These are phyloP conservation scores for Eupristina koningsbergeri DNA, from an alignment of 1,140 invertebrate genomes.

Conservation along the genomic window DNA sequence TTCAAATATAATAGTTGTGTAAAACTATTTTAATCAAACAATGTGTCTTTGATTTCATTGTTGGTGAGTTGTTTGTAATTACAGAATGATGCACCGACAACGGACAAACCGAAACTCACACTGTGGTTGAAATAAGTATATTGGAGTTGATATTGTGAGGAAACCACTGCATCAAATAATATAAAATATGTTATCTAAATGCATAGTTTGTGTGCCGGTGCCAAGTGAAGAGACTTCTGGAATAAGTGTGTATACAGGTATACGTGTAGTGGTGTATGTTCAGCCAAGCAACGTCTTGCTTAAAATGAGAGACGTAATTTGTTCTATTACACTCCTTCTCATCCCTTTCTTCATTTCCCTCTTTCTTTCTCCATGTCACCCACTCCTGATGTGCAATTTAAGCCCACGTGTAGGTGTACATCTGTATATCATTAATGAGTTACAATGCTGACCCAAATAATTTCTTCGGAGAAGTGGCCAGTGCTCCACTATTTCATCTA, in stretches of 20 bases:
- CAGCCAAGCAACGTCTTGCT: background rate
- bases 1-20: too few species aligned
- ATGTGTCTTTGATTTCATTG: too few species aligned
- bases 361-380: background rate
- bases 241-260: background rate
- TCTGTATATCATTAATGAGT: background rate
- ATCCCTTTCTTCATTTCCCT: background rate
- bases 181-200: slow-evolving; percentile 4
- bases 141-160: background rate
- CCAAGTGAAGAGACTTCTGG: background rate
- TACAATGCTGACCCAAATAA: background rate
- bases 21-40: too few species aligned
- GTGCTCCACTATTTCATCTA: background rate
- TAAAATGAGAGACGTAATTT: background rate
- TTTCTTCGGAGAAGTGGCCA: background rate
- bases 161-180: background rate
- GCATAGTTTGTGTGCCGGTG: background rate
- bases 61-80: too few species aligned
- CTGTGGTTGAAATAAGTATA: too few species aligned
- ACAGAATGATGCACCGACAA: too few species aligned
- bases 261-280: background rate
- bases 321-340: background rate
- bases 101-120: background rate
- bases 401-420: background rate
- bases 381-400: background rate